A percentile compares a stretch with the other conserved stretches of the same genome.
Conservation (phyloP, 2,888 invertebrate species). For the Cantharis lateralis region DNA sequence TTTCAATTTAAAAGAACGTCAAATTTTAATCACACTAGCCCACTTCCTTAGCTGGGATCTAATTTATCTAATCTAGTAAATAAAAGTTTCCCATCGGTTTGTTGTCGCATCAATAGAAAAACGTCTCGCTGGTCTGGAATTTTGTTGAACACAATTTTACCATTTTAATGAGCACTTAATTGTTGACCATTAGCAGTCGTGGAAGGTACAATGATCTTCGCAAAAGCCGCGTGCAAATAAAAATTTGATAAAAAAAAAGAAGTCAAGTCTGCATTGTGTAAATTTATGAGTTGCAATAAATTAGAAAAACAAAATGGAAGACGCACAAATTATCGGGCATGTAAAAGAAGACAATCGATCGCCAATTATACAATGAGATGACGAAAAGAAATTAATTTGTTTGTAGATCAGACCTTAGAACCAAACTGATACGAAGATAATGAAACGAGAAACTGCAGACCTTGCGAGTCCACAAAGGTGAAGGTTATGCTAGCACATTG, state of each 20-base stretch:
- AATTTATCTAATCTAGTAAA: neutral
- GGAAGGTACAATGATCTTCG: neutral
- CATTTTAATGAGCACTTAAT: neutral
- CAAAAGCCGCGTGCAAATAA: neutral
- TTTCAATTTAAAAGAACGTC: neutral
- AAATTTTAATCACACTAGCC: neutral
- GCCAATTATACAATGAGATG: neutral
- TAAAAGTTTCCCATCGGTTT: neutral
- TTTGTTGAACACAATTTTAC: neutral
- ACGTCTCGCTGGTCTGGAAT: neutral
- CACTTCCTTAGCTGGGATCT: neutral
- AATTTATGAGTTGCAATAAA: neutral
- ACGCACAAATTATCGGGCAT: neutral
- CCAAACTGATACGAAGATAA: neutral
- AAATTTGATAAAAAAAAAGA: neutral
- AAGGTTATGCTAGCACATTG: conserved; percentile 43
- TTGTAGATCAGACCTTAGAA: neutral
- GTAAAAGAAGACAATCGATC: neutral
- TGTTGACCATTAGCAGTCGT: neutral
- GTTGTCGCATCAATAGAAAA: neutral
- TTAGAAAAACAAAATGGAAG: neutral
- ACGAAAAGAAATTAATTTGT: neutral
- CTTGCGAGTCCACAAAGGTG: conserved; percentile 37
- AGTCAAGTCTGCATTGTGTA: neutral
- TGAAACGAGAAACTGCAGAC: conserved; percentile 19